These are phyloP conservation scores for Allobates femoralis DNA, from an alignment of 2,797 vertebrate genomes.

Conservation along the genomic window DNA sequence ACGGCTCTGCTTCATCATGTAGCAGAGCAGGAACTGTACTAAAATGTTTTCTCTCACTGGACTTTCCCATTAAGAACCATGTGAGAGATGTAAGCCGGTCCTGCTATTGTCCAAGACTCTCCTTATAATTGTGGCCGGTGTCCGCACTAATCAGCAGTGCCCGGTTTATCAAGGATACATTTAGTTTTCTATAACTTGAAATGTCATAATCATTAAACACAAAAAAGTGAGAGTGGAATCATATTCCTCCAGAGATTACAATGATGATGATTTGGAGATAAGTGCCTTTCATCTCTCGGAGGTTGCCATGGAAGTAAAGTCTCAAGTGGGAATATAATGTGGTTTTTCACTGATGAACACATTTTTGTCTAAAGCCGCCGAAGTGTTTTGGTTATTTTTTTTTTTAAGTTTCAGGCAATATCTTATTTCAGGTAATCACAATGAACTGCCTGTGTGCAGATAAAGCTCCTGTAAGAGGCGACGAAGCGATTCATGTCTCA, in stretches of 20 bases:
- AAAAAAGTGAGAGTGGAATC: conserved; percentile 13
- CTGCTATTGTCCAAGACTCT: neutral
- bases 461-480: neutral
- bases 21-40: no score
- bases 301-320: conserved; percentile 59
- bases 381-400: conserved; percentile 50
- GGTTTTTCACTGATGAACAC: conserved; percentile 47
- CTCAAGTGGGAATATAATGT: conserved; percentile 60
- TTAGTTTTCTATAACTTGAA: conserved; percentile 34
- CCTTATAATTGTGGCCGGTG: neutral
- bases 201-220: conserved; percentile 57
- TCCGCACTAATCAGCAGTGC: conserved; percentile 3
- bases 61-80: no score
- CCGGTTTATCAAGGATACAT: conserved; percentile 39
- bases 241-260: conserved; percentile 55
- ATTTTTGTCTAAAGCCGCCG: conserved; percentile 42
- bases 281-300: conserved; percentile 56
- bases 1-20: no score
- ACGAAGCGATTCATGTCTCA: neutral
- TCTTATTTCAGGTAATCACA: conserved; percentile 20
- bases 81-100: neutral
- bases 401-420: conserved; percentile 39
- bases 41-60: no score
- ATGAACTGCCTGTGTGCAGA: neutral
- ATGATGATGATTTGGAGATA: conserved; percentile 59